phyloP scores from a whole-genome alignment of 2,113 vertebrate genomes.

The Dasyornis broadbenti region DNA sequence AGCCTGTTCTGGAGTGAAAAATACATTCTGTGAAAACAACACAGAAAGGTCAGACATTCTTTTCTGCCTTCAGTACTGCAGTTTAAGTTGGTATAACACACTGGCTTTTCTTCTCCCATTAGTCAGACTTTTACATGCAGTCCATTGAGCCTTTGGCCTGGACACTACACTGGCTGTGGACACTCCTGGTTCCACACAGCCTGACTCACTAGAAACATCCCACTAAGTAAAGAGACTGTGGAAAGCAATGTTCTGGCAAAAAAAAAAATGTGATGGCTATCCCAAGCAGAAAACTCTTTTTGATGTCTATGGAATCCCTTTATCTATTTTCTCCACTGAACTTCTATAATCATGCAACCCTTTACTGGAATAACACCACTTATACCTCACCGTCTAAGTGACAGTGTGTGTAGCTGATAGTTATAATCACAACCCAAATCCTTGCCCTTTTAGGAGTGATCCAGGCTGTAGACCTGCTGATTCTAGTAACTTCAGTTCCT shows the following conservation, averaged over 20 bases:
- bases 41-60: neutral
- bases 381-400: neutral
- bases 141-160: neutral
- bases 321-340: neutral
- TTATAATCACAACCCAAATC: neutral
- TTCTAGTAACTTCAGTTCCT: neutral
- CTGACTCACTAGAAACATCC: neutral
- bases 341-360: neutral
- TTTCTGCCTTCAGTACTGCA: neutral
- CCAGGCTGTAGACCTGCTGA: neutral
- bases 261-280: neutral
- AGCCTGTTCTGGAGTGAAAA: neutral
- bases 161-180: neutral
- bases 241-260: neutral
- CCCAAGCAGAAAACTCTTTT: neutral
- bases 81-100: neutral
- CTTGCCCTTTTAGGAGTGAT: neutral
- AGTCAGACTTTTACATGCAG: neutral
- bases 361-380: neutral
- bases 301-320: neutral
- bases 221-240: neutral
- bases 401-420: neutral
- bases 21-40: neutral
- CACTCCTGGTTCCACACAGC: neutral
- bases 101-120: neutral